Percentiles rank a stretch among this genome's conserved stretches.
Evolutionary conservation across 2,888 invertebrate species (phyloP).

Genomic region (Synergus itoensis): DNA sequence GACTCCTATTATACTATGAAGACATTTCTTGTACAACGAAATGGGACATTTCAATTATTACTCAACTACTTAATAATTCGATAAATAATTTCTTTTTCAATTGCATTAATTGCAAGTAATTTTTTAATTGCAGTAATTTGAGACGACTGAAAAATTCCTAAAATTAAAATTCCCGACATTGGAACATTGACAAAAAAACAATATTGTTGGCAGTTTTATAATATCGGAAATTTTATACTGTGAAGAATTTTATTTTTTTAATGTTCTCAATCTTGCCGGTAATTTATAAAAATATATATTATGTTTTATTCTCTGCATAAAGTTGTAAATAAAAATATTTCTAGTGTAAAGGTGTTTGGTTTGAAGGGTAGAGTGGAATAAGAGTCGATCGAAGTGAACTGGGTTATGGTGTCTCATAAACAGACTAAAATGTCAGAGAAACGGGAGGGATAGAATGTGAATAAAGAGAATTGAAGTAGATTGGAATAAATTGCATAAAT

Average conservation of each 20-base stretch:
- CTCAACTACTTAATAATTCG: not conserved
- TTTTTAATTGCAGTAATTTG: too few species aligned
- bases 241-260: too few species aligned
- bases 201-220: not conserved
- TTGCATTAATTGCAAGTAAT: too few species aligned
- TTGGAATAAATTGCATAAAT: too few species aligned
- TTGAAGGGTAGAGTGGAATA: not conserved
- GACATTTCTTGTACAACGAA: not conserved
- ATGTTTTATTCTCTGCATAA: not conserved
- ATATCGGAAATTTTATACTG: not conserved
- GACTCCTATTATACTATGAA: not conserved
- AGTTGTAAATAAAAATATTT: not conserved
- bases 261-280: too few species aligned
- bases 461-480: too few species aligned
- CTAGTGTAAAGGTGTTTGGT: not conserved
- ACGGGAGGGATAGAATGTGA: not conserved
- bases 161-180: too few species aligned
- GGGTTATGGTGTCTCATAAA: slow-evolving; percentile 22
- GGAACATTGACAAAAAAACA: not conserved
- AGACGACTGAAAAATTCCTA: too few species aligned
- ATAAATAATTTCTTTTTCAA: not conserved
- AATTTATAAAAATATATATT: not conserved
- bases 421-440: not conserved
- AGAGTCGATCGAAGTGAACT: slow-evolving; percentile 5
- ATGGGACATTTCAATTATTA: not conserved